Evolutionary conservation across 2,113 vertebrate genomes (phyloP), one percentile per base, ranked within the genome.

Genomic region (Lycocorax pyrrhopterus): DNA sequence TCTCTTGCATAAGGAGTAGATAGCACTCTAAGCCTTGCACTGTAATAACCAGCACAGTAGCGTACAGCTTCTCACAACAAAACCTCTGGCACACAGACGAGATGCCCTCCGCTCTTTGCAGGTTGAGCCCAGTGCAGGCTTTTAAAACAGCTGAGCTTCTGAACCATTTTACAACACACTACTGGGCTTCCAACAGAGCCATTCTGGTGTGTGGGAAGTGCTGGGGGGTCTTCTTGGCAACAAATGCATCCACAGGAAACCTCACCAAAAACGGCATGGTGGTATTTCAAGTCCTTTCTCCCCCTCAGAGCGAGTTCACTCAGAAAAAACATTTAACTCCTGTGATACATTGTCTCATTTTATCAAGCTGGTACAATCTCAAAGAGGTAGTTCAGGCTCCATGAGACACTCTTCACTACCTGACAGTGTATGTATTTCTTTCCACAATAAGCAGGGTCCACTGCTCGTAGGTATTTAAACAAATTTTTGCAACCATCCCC

Each of bases 331-430:
- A 20, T 69, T 47, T 13, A 16, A 11, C 29, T 77, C 14, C 13
- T 0, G 0, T 19, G 16, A 69, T 23, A 39, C 15, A 30, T 7
- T 47, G 35, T 14, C 17, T 77, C 25, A 9, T 7, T 46, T 88
- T 60, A 68, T 33, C 41, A 73, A 56, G 29, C 9, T 60, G 10
- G 16, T 62, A 21, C 32, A 17, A n/a, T 33, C 66, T 86, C 37
- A 49, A 41, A 77, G 49, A 44, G 7, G 22, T 39, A 43, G 46
- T 53, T 74, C 32, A 33, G 51, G 37, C 49, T 84, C n/a, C 44
- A 19, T 10, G 13, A 74, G 32, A 81, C 27, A 62, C 15, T 26
- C 8, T 60, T 85, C 3, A 1, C 12, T 51, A 35, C 4, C 14
- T 2, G 2, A 39, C 23, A 46, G 16, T 2, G 6, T 2, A 3